phyloP scores from a whole-genome alignment of 2,888 invertebrate species.

The Lacanobia oleracea region DNA sequence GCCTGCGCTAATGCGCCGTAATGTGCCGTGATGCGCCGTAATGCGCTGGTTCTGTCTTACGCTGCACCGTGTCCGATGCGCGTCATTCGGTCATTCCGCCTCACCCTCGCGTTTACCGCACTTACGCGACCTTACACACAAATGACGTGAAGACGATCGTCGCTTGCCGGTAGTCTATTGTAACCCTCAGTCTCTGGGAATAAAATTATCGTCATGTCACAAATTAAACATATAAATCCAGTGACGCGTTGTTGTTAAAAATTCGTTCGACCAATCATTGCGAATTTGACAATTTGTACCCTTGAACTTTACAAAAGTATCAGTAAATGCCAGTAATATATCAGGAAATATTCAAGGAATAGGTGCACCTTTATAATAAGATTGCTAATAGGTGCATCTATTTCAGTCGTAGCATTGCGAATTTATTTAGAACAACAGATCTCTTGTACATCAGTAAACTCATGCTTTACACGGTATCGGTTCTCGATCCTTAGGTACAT shows the following conservation, averaged over 20 bases:
- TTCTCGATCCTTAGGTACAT: neutral
- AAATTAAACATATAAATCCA: too few relatives aligned
- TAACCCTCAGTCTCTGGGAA: neutral
- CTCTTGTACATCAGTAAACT: neutral
- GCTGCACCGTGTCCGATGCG: slow-evolving; percentile 75
- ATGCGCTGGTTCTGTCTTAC: slow-evolving; percentile 79
- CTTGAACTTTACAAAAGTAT: too few relatives aligned
- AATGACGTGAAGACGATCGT: slow-evolving; percentile 49
- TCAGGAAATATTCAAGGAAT: too few relatives aligned
- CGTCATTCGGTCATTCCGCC: slow-evolving; percentile 66
- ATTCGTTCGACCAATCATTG: too few relatives aligned
- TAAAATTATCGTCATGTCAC: too few relatives aligned
- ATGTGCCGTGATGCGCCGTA: slow-evolving; percentile 70
- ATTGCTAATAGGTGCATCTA: too few relatives aligned
- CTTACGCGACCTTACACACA: slow-evolving; percentile 64
- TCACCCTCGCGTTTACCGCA: slow-evolving; percentile 72
- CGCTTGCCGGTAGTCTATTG: slow-evolving; percentile 49
- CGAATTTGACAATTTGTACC: too few relatives aligned
- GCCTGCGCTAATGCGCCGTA: slow-evolving; percentile 77
- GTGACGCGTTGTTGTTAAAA: too few relatives aligned
- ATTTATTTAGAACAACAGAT: too few relatives aligned
- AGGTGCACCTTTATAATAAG: too few relatives aligned
- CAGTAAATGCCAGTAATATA: too few relatives aligned
- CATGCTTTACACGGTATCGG: neutral
- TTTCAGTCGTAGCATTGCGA: too few relatives aligned